Conservation (phyloP, 2,113 vertebrate genomes). For the Strigops habroptila region DNA sequence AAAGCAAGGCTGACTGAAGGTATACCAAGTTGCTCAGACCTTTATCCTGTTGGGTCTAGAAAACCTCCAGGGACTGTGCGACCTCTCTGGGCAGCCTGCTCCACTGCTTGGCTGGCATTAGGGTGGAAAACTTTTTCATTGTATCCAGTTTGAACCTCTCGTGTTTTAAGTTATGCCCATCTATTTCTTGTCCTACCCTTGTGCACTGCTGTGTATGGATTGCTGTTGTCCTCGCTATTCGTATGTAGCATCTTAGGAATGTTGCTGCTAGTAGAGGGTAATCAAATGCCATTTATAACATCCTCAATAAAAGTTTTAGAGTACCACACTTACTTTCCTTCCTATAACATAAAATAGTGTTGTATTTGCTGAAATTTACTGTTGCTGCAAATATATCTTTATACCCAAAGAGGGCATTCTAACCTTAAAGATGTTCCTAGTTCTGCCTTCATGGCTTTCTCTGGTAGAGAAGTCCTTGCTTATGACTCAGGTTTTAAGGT, state of each 20-base stretch:
- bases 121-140: not conserved
- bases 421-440: slow-evolving; percentile 50
- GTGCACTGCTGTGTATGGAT: not conserved
- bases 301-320: not conserved
- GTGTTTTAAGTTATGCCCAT: not conserved
- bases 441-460: not conserved
- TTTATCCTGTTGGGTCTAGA: not conserved
- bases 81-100: not conserved
- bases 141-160: not conserved
- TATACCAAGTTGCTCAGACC: not conserved
- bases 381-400: slow-evolving; percentile 36
- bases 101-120: not conserved
- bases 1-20: not conserved
- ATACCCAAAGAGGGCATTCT: slow-evolving; percentile 76
- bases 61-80: not conserved
- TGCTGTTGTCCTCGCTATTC: not conserved
- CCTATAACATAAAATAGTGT: not conserved
- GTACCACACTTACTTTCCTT: not conserved
- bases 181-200: not conserved
- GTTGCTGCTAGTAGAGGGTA: not conserved
- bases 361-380: not conserved
- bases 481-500: not conserved
- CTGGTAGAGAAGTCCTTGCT: not conserved
- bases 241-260: not conserved
- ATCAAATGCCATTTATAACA: not conserved